Base-by-base conservation (phyloP, 2,797 vertebrate species). In the Spinus olivaceus region DNA sequence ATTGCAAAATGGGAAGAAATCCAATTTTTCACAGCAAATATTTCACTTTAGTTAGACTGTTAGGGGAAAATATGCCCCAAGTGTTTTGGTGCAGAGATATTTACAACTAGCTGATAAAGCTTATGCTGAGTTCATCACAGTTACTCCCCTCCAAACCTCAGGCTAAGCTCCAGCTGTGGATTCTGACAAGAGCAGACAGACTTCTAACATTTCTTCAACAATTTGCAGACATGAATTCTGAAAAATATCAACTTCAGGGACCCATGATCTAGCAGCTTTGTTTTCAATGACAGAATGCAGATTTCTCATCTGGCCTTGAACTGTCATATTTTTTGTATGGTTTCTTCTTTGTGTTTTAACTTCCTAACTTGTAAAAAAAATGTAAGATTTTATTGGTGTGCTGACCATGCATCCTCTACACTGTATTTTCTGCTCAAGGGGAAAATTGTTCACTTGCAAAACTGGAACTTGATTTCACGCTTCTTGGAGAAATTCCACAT, bases 391-490 rank as follows among this genome's bases (percentile, higher is more conserved):
- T 95, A 90, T 83, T 85, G 44, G 18, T 74, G 80, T 92, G 67
- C 80, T 94, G 59, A 95, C 88, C 92, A 65, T 81, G 80, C 47
- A 77, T 54, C 53, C 61, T 77, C 13, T 69, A 42, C 16, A 53
- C 74, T 91, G 24, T 22, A 71, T 95, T 95, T 94, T 83, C 87
- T 72, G 85, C 92, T 94, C 57, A 85, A 81, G 87, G 86, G 84
- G 71, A 67, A 94, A 95, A 95, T 91, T 84, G 73, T 92, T 95
- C 93, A 80, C 83, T 97, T 94, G 47, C 65, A 91, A 94, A 96
- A 95, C 50, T 91, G 35, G 79, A 97, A 95, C 47, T 88, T 93
- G 83, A 94, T 96, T 96, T 97, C 96, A 94, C 1, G 19, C 88
- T 93, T 94, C 92, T 92, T 66, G 78, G 70, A 94, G 82, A 93